Evolutionary conservation across 2,113 vertebrate species (phyloP).

Genomic region (Sula dactylatra): DNA sequence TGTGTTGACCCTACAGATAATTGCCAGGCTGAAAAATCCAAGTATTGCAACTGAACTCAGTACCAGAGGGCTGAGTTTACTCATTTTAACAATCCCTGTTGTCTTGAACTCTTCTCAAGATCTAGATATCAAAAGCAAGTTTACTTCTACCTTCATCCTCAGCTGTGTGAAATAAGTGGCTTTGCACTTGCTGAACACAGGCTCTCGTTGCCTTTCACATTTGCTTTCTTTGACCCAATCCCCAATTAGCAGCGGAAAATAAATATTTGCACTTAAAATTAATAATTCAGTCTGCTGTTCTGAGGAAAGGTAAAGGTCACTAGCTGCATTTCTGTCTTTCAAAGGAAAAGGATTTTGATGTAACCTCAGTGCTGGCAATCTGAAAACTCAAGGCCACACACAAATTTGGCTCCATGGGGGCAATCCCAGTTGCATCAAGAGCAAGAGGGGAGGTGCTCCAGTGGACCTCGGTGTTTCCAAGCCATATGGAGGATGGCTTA

Average conservation of each 20-base stretch:
- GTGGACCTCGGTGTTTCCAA: fast-evolving
- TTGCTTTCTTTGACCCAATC: background rate
- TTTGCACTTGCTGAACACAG: background rate
- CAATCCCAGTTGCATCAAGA: background rate
- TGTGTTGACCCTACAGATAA: background rate
- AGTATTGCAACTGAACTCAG: background rate
- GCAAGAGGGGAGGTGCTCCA: fast-evolving
- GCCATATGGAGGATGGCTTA: background rate
- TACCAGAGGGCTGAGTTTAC: background rate
- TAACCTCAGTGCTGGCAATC: background rate
- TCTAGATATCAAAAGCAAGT: background rate
- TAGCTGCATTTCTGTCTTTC: background rate
- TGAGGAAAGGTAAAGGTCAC: background rate
- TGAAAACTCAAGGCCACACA: background rate
- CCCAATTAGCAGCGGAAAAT: background rate
- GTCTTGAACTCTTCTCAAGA: background rate
- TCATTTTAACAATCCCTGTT: background rate
- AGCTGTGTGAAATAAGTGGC: background rate
- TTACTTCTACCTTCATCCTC: background rate
- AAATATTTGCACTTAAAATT: background rate
- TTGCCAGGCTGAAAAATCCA: background rate
- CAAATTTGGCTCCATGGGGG: fast-evolving
- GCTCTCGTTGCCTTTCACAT: background rate
- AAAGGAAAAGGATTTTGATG: background rate
- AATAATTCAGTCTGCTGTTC: background rate